Conservation (phyloP, 2,888 invertebrate species). For the Pyralis farinalis region DNA sequence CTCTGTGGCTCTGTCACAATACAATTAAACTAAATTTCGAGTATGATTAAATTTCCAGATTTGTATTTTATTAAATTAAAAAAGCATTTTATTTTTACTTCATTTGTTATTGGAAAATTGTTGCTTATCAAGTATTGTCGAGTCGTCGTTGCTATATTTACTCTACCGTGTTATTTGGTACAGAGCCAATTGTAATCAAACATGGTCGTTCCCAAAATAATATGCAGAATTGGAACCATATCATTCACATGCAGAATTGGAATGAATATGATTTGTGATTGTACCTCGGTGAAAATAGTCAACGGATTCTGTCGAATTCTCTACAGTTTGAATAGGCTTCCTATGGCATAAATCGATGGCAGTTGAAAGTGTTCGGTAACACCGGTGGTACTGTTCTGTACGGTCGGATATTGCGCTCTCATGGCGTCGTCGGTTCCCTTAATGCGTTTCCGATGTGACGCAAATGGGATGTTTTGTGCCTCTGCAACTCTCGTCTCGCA, state of each 20-base stretch:
- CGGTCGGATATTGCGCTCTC: slow-evolving; percentile 74
- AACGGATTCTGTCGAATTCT: neutral
- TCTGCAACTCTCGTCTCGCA: slow-evolving; percentile 25
- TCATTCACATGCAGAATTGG: neutral
- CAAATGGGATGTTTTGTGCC: slow-evolving; percentile 66
- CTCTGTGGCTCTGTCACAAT: slow-evolving; percentile 1
- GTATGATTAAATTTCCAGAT: slow-evolving; percentile 23
- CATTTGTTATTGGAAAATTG: neutral
- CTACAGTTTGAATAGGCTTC: slow-evolving; percentile 8
- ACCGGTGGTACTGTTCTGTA: slow-evolving; percentile 20
- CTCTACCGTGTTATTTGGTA: neutral
- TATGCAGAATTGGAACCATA: neutral
- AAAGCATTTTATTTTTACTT: too few species aligned
- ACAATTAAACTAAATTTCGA: slow-evolving; percentile 28
- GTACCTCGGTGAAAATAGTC: neutral
- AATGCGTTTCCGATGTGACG: slow-evolving; percentile 76
- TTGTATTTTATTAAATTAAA: slow-evolving; percentile 24
- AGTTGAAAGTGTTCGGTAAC: slow-evolving; percentile 19
- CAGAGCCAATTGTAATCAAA: neutral
- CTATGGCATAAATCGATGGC: slow-evolving; percentile 8
- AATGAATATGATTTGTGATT: neutral
- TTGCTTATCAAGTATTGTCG: neutral
- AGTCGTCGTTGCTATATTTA: neutral
- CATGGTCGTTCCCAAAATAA: neutral
- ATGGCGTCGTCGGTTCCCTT: slow-evolving; percentile 57